Evolutionary conservation across 2,888 invertebrate species (phyloP).

Genomic region (Noctua comes): DNA sequence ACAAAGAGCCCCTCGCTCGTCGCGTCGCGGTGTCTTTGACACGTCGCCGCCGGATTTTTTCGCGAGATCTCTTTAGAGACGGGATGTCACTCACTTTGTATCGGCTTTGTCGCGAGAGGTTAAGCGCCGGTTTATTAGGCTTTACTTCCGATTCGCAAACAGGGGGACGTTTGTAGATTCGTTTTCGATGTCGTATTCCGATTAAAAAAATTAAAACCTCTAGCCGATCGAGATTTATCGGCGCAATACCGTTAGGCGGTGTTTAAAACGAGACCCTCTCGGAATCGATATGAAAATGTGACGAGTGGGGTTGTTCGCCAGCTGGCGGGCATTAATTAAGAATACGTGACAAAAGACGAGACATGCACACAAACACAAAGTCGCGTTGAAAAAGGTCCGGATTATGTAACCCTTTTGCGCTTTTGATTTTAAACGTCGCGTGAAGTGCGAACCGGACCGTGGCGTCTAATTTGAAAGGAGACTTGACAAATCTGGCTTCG

Average conservation of each 20-base stretch:
- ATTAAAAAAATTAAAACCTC: slow-evolving; percentile 74
- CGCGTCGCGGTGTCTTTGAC: slow-evolving; percentile 89
- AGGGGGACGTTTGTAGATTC: slow-evolving; percentile 82
- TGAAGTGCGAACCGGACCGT: slow-evolving; percentile 86
- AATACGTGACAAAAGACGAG: slow-evolving; percentile 91
- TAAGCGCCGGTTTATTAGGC: slow-evolving; percentile 90
- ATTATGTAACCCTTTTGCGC: slow-evolving; percentile 90
- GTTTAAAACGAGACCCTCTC: slow-evolving; percentile 77
- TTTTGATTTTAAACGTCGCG: slow-evolving; percentile 90
- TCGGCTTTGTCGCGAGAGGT: slow-evolving; percentile 89
- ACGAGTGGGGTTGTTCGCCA: slow-evolving; percentile 85
- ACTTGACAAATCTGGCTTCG: slow-evolving; percentile 89
- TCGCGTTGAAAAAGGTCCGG: slow-evolving; percentile 88
- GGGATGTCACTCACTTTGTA: slow-evolving; percentile 90
- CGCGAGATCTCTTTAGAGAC: slow-evolving; percentile 87
- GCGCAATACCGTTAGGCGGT: slow-evolving; percentile 70
- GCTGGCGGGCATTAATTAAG: slow-evolving; percentile 89
- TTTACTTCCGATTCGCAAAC: slow-evolving; percentile 87
- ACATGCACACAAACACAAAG: slow-evolving; percentile 88
- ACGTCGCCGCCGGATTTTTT: slow-evolving; percentile 89
- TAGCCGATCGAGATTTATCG: slow-evolving; percentile 78
- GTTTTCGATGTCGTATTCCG: slow-evolving; percentile 78
- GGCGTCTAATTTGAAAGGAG: slow-evolving; percentile 88
- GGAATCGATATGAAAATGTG: slow-evolving; percentile 88
- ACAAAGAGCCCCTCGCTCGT: slow-evolving; percentile 86